Base-by-base conservation (phyloP, 1,140 invertebrate genomes). In the Papilio machaon region DNA sequence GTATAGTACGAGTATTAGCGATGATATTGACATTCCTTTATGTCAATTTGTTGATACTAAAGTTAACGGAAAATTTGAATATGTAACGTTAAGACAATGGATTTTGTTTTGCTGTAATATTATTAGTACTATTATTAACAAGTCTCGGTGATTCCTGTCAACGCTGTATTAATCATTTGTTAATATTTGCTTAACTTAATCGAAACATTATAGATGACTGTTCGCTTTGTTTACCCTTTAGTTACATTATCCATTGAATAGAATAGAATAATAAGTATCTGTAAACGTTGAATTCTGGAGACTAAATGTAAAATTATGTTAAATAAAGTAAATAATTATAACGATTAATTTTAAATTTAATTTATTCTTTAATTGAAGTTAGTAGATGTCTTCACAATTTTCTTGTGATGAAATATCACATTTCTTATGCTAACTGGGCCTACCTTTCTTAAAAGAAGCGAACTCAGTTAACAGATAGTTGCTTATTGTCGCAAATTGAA, bases 131-230 rank as follows among this genome's bases (percentile, higher is more conserved):
- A 64, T 73, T 81, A 84, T 64, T 78, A 84, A 85, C 80, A 85
- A 75, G 82, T 85, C 78, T 83, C 35, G 64, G 80, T 73, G 76
- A 85, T 81, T 85, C 82, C 64, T 81, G 81, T 88, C 81, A 90
- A 90, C 83, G 86, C 35, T 60, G 79, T 83, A 81, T 86, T 85
- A 84, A 87, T 87, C 85, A 84, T 84, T 80, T 82, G 85, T 87
- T 86, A 87, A 90, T 87, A 90, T 90, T 90, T 88, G 80, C 84
- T 85, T 87, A 85, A 85, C 84, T 85, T 86, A 87, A 87, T 88
- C 84, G 87, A 87, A 90, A 90, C 84, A 89, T 85, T 86, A 83
- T 88, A 84, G 85, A 30, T 79, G 70, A 78, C 75, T 79, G 73
- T 77, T 43, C 67, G 67, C 80, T 64, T 73, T 49, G 80, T 54